Base-by-base conservation (phyloP, 2,797 vertebrate species). In the Leptodactylus fallax region DNA sequence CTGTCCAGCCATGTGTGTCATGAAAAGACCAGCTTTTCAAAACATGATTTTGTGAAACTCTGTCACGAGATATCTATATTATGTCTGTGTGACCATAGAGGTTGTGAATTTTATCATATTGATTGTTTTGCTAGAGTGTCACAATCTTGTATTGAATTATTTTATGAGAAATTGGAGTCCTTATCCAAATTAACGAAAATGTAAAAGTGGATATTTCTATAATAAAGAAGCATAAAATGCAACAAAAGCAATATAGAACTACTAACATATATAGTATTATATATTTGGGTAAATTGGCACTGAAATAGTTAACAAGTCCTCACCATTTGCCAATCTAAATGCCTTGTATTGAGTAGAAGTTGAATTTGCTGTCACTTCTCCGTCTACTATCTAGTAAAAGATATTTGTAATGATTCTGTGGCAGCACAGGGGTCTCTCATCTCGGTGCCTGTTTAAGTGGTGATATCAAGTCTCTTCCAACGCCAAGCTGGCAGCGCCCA, bases 401-500 rank as follows among this genome's bases (percentile, higher is more conserved):
- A 51, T 82, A 51, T 76, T 19, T 87, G 36, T 49, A 58, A 25
- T 58, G 72, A 51, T 21, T 81, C 77, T 27, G 79, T n/a, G 25
- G 56, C 76, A 91, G 90, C 19, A 0, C 87, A 91, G 91, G 92
- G 91, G 93, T 93, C 91, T 91, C 86, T 90, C 53, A 87, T 90
- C 91, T 85, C 90, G 85, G 91, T 93, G 77, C 92, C 92, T 93
- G 92, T 93, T 94, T 93, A 92, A 91, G 0, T 65, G 0, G 13
- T 82, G 90, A 90, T 91, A 0, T 13, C 90, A 85, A 21, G 91
- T 90, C 88, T 90, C 91, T 92, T 93, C 89, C 88, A 90, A 84
- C 90, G 92, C 93, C 92, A 94, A 92, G 89, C 92, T 92, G 93
- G 92, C 89, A 91, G 91, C 36, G 6, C 21, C 21, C 45, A 53